Evolutionary conservation across 2,797 vertebrate genomes (phyloP), one percentile per base, ranked within the genome.

Genomic region (Poeciliopsis presidionis): DNA sequence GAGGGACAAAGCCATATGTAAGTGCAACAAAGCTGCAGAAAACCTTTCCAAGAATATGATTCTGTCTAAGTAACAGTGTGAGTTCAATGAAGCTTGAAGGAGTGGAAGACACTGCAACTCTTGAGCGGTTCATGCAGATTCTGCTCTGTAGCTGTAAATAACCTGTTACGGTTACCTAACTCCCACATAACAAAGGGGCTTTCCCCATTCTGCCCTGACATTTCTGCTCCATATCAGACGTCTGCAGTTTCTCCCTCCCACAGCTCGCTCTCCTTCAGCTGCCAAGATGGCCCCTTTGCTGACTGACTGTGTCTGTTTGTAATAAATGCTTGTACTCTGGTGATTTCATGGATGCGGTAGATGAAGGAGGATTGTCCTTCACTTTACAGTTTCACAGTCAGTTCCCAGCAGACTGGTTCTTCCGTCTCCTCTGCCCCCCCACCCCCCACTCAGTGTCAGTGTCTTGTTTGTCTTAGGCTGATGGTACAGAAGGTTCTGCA

Each of bases 401-500:
- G 79, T 85, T 88, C 89, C 86, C 81, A 77, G 74, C 70, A 87
- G 72, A 70, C 57, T 39, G 73, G 59, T 47, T 74, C 72, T 81
- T 81, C 82, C 72, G 51, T 73, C 76, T 69, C 39, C 76, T 69
- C 39, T 74, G 74, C 76, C 78, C 74, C 74, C 69, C 45, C 72
- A 84, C 78, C 74, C 74, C 69, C 45, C 72, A 84, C 90, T 95
- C 90, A 95, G 94, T 75, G 81, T 85, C 85, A 91, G 91, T 96
- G 93, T 94, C 74, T 93, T 93, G 78, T 69, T 95, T 96, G 91
- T 95, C 93, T 93, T 90, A 99, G 98, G 96, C 88, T 99, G 93
- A 97, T 97, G 90, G 97, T 98, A 93, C 97, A 98, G 85, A 97
- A 97, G 92, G 97, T 99, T 84, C 97, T 99, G 76, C 96, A 97